Conservation (phyloP, 1,140 invertebrate species). For the Penaeus japonicus region DNA sequence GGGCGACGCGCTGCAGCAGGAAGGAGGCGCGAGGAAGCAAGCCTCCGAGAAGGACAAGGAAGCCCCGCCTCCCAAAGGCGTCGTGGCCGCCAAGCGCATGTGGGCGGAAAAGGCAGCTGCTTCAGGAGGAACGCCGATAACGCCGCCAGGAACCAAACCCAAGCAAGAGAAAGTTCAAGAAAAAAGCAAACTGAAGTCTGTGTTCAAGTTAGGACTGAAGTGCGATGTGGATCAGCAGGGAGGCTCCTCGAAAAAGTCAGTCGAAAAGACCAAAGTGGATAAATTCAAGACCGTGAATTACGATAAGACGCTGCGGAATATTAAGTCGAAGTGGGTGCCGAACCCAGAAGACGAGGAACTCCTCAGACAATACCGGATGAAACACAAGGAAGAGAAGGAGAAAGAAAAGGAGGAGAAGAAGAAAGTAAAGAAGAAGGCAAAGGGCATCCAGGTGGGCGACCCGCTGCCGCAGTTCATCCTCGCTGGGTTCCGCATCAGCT, state of each 20-base stretch:
- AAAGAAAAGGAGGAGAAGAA: slow-evolving; percentile 29
- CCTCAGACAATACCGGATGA: slow-evolving; percentile 14
- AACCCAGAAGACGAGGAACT: slow-evolving; percentile 41
- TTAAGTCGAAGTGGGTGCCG: slow-evolving; percentile 75
- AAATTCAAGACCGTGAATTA: slow-evolving; percentile 88
- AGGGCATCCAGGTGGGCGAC: slow-evolving; percentile 60
- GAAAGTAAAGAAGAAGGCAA: slow-evolving; percentile 53
- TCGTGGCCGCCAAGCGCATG: slow-evolving; percentile 50
- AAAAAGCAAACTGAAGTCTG: slow-evolving; percentile 54
- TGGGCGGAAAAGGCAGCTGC: slow-evolving; percentile 42
- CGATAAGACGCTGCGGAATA: slow-evolving; percentile 82
- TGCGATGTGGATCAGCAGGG: slow-evolving; percentile 52
- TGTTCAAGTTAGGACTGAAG: slow-evolving; percentile 58
- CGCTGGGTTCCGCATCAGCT: slow-evolving; percentile 53
- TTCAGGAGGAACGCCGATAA: neutral
- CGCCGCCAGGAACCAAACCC: slow-evolving; percentile 16
- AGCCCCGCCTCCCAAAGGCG: slow-evolving; percentile 36
- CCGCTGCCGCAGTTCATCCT: slow-evolving; percentile 59
- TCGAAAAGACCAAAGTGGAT: slow-evolving; percentile 77
- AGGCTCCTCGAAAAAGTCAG: slow-evolving; percentile 61
- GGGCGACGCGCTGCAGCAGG: slow-evolving; percentile 6
- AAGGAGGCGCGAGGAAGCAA: slow-evolving; percentile 11
- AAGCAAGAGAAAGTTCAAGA: slow-evolving; percentile 41
- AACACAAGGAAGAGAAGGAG: neutral
- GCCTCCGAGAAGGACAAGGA: slow-evolving; percentile 44